phyloP scores from a whole-genome alignment of 2,113 vertebrate species.

The Capreolus pygargus region DNA sequence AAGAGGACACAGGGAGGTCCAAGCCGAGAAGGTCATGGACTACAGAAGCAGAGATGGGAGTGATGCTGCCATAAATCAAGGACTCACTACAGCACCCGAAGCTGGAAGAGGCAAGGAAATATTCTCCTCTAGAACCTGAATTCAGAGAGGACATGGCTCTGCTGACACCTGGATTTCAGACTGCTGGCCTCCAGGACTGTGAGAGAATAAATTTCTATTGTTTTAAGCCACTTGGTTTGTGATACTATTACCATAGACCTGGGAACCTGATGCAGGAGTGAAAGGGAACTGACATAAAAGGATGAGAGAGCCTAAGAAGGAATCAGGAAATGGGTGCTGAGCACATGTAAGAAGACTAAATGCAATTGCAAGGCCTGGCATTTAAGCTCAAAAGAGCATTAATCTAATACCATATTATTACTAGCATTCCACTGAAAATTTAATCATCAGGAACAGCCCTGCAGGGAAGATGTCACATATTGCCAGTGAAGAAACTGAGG shows the following conservation, averaged over 20 bases:
- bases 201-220: background rate
- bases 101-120: background rate
- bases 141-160: background rate
- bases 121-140: background rate
- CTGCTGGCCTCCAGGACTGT: background rate
- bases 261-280: background rate
- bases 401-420: background rate
- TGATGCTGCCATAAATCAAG: no score
- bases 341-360: background rate
- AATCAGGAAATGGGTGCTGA: background rate
- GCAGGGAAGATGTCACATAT: accelerated
- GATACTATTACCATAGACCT: no score
- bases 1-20: background rate
- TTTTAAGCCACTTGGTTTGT: background rate
- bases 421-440: background rate
- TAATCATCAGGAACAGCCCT: background rate
- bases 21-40: background rate
- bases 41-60: accelerated
- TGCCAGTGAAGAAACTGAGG: background rate
- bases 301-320: background rate
- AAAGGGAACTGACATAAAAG: background rate
- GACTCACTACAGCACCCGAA: no score
- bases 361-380: no score
- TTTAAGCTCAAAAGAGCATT: background rate
- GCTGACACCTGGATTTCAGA: background rate